Percentiles rank a stretch among this genome's conserved stretches.
Evolutionary conservation across 2,888 invertebrate species (phyloP).

Genomic region (Nebria salina): DNA sequence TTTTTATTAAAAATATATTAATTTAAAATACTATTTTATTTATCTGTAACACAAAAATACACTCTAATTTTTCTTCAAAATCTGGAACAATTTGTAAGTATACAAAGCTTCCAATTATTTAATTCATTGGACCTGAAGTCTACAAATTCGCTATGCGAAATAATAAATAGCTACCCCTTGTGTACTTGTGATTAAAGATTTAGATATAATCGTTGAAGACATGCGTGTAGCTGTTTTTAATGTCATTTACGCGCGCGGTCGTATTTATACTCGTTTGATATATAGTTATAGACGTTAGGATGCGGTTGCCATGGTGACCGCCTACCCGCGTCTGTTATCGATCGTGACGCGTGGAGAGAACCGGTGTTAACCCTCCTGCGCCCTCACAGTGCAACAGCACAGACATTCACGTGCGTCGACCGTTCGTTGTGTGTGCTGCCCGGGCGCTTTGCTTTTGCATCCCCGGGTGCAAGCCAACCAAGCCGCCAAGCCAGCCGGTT

Average conservation of each 20-base stretch:
- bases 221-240: conserved; percentile 35
- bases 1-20: no score
- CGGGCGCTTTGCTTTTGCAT: neutral
- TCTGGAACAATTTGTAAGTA: no score
- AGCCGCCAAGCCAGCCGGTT: neutral
- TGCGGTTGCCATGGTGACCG: conserved; percentile 53
- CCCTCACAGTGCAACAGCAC: conserved; percentile 6
- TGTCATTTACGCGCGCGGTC: neutral
- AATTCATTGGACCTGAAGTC: no score
- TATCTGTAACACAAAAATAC: no score
- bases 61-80: no score
- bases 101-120: no score
- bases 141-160: no score
- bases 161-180: neutral
- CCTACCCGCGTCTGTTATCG: conserved; percentile 54
- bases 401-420: conserved; percentile 15
- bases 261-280: conserved; percentile 4
- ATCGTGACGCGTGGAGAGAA: conserved; percentile 47
- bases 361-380: neutral
- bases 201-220: conserved; percentile 44
- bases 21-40: no score
- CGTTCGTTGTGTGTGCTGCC: neutral
- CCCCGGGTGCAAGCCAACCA: neutral
- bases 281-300: conserved; percentile 48
- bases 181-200: conserved; percentile 13